phyloP scores from a whole-genome alignment of 2,888 invertebrate genomes.

The Trichogramma evanescens region DNA sequence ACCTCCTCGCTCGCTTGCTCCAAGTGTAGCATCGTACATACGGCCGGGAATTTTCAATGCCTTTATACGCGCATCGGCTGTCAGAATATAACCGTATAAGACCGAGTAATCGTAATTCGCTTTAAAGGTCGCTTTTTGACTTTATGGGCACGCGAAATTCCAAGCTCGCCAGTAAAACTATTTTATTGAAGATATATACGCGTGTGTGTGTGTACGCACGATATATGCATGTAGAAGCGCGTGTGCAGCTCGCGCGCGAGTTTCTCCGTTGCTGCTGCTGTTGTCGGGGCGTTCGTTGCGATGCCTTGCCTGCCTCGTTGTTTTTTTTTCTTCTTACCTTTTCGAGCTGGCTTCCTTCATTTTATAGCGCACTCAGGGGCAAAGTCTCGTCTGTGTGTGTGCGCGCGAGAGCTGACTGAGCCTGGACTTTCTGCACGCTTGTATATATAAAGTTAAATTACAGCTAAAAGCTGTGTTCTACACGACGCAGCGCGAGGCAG shows the following conservation, averaged over 20 bases:
- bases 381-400: not conserved
- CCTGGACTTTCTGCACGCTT: conserved; percentile 1
- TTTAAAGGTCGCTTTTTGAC: conserved; percentile 6
- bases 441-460: conserved; percentile 34
- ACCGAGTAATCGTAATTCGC: no score
- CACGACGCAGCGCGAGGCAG: conserved; percentile 25
- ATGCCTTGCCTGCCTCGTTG: conserved; percentile 2
- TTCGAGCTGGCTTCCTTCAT: conserved; percentile 14
- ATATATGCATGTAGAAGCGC: no score
- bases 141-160: conserved; percentile 46
- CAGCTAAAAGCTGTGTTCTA: conserved; percentile 41
- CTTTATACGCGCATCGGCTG: no score
- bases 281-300: not conserved
- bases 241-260: no score
- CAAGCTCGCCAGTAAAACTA: conserved; percentile 43
- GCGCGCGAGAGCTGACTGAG: conserved; percentile 18
- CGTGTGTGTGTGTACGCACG: no score
- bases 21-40: no score
- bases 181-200: conserved; percentile 39
- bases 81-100: no score
- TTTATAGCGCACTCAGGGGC: conserved; percentile 17
- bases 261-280: not conserved
- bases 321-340: conserved; percentile 28
- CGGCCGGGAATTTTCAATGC: no score
- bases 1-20: no score